Percentiles rank a stretch among this genome's conserved stretches.
Evolutionary conservation across 1,140 invertebrate genomes (phyloP).

Genomic region (Cotesia glomerata): DNA sequence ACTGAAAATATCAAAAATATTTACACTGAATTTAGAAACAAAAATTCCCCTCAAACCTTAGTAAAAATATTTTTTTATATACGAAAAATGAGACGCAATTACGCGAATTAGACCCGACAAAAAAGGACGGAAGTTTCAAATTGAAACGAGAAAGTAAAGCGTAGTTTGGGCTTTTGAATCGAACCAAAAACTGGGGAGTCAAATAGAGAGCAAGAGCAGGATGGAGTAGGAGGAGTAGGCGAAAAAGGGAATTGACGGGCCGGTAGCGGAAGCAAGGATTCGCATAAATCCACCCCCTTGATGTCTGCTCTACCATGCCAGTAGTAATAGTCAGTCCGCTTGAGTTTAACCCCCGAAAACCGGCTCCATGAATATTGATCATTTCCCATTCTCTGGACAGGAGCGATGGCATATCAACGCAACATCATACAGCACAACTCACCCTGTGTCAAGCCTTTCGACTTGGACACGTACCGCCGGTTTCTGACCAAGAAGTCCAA

Average conservation of each 20-base stretch:
- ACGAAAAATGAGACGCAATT: too few relatives aligned
- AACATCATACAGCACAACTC: slow-evolving; percentile 4
- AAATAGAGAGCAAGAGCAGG: neutral
- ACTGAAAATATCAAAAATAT: too few relatives aligned
- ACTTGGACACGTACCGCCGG: neutral
- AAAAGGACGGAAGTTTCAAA: too few relatives aligned
- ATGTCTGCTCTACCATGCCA: slow-evolving; percentile 31
- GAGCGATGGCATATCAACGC: neutral
- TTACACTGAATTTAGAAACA: too few relatives aligned
- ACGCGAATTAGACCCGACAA: too few relatives aligned
- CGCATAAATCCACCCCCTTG: slow-evolving; percentile 56
- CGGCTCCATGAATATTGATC: slow-evolving; percentile 62
- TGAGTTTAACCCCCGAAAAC: slow-evolving; percentile 38
- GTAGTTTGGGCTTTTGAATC: too few relatives aligned
- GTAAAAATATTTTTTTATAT: too few relatives aligned
- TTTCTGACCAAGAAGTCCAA: slow-evolving; percentile 6
- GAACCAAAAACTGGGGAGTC: too few relatives aligned
- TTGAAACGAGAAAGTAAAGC: too few relatives aligned
- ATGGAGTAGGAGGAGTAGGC: neutral
- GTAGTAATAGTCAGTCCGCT: slow-evolving; percentile 9
- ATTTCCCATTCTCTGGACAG: slow-evolving; percentile 46
- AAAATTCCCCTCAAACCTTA: too few relatives aligned
- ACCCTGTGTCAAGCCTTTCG: slow-evolving; percentile 22
- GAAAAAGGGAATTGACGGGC: slow-evolving; percentile 2
- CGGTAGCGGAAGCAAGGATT: slow-evolving; percentile 55